Evolutionary conservation across 1,140 invertebrate species (phyloP).

Genomic region (Tigriopus japonicus): DNA sequence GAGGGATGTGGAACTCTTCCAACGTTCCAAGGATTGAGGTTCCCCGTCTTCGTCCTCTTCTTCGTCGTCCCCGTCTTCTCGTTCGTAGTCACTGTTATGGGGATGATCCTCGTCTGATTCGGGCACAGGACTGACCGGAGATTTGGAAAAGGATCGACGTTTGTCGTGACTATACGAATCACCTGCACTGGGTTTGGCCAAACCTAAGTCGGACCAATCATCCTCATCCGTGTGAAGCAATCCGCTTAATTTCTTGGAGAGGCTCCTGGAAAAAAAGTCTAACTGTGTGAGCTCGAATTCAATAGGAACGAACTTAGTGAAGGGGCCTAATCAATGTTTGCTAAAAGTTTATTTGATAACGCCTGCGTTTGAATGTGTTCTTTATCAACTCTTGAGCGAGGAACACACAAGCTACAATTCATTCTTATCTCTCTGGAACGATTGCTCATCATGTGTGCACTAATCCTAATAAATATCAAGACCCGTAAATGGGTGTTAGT

Average conservation of each 20-base stretch:
- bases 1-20: not conserved
- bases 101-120: not conserved
- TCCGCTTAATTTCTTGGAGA: slow-evolving; percentile 1
- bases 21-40: not conserved
- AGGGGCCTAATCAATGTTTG: too few relatives aligned
- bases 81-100: not conserved
- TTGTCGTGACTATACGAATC: not conserved
- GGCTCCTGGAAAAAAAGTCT: slow-evolving; percentile 1
- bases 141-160: not conserved
- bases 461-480: too few relatives aligned
- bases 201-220: not conserved
- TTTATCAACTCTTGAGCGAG: too few relatives aligned
- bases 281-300: not conserved
- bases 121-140: not conserved
- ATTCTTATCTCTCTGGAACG: too few relatives aligned
- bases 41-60: not conserved
- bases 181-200: not conserved
- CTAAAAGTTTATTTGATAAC: too few relatives aligned
- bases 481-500: too few relatives aligned
- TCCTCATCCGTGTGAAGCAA: slow-evolving; percentile 3
- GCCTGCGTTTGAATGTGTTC: too few relatives aligned
- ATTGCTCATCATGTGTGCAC: too few relatives aligned
- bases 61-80: not conserved
- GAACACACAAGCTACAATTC: too few relatives aligned
- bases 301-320: too few relatives aligned